Evolutionary conservation across 2,888 invertebrate genomes (phyloP), one percentile per base, ranked within the genome.

Genomic region (Nymphalis c-album): DNA sequence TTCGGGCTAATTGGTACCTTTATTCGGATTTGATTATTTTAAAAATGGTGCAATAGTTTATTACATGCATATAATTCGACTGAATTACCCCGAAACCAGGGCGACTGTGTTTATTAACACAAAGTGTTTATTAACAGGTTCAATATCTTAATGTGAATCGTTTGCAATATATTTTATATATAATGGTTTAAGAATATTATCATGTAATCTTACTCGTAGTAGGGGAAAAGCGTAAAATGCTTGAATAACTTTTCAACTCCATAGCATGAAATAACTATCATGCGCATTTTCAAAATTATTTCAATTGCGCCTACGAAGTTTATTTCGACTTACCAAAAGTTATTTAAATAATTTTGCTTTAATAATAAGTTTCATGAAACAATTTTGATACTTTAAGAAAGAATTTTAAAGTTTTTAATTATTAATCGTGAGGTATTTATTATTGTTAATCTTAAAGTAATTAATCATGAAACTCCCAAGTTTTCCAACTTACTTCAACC

Each of bases 201-300:
- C 7, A 31, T 31, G 1, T 18, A 18, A 48, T 8, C 48, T 17
- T 48, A 40, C 40, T 53, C 55, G 31, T 64, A 59, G 45, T 59
- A 58, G 58, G 64, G 50, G 63, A 58, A 50, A 22, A 48, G 58
- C 35, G 48, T 58, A 50, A 59, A 64, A 22, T 48, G 57, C 64
- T 58, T 64, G 50, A 59, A 50, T 58, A 64, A 58, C 48, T 50
- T 63, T 63, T 58, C 58, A 50, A 64, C 22, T 58, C 64, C 22
- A 48, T 22, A 45, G 50, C 58, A 48, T 64, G 55, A 55, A 64
- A 64, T 59, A 64, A 64, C 50, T 64, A 58, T 59, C 64, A 59
- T 64, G 58, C 57, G 22, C 64, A 50, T 58, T 64, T 59, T 22
- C 58, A 50, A 64, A 64, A 64, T 58, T 40, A 50, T 64, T 64